Evolutionary conservation across 2,888 invertebrate species (phyloP), one percentile per base, ranked within the genome.

Genomic region (Branchellion lobata): DNA sequence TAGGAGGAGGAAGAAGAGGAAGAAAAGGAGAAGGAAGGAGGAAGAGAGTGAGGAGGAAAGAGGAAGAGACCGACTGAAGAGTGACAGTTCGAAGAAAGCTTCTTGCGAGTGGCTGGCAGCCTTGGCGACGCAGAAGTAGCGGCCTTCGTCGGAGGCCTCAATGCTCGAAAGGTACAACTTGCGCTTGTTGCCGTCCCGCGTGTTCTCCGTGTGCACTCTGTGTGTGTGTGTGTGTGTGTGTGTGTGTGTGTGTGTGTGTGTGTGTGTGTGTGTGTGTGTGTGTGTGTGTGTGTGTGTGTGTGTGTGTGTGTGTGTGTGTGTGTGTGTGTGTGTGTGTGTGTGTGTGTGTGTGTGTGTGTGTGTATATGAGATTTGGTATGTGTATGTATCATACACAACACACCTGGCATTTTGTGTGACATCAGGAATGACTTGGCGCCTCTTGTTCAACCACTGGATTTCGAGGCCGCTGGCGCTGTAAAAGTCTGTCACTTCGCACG

Each of bases 151-250:
- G 0, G 31, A 36, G 27, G 79, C 57, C 33, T 80, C 73, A n/a
- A 83, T 83, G 3, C 27, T 40, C 8, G 81, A 80, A 73, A 83
- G 80, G 81, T 82, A 83, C 47, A 83, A 80, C 72, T 83, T 83
- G 3, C 40, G 40, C 40, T 40, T 40, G 8, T 5, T 40, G 8
- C 5, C 40, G 40, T 14, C 14, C 40, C 14, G 1, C 0, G 29
- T 73, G 47, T 57, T 51, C 24, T 79, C 79, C 24, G 61, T 73
- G 73, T 79, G 71, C 0, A 79, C 61, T 73, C 79, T 79, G 68
- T 29, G 31, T 51, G 53, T 27, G 31, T 18, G 27, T 27, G 29
- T 40, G 40, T 40, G 40, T 40, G 40, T 40, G 40, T 40, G 40
- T 40, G 40, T 40, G 40, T 40, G 40, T 40, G 40, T 40, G 40